These are phyloP conservation scores for Bombus confusus DNA, from an alignment of 1,140 invertebrate species.

Conservation along the genomic window DNA sequence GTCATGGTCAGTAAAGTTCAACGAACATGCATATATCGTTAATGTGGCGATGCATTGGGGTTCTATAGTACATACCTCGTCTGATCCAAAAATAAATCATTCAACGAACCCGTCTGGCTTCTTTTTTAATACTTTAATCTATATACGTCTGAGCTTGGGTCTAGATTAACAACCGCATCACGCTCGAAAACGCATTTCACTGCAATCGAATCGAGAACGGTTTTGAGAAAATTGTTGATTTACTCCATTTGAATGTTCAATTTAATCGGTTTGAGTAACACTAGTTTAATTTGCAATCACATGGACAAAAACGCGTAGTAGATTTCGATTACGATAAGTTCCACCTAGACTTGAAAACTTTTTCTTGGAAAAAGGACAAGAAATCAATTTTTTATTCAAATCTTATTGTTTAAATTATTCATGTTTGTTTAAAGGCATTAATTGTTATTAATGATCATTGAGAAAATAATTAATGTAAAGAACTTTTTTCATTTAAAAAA, in stretches of 20 bases:
- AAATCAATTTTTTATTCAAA: neutral
- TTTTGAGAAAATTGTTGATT: neutral
- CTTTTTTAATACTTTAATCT: conserved; percentile 1
- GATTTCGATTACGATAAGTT: neutral
- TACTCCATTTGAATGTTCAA: neutral
- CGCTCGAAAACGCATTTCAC: neutral
- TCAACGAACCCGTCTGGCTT: neutral
- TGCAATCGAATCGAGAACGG: neutral
- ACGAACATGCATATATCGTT: neutral
- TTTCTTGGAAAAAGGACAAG: no score
- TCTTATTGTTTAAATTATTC: no score
- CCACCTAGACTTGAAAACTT: neutral
- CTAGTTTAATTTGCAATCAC: neutral
- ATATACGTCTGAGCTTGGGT: neutral
- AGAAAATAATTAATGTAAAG: neutral
- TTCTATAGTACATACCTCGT: neutral
- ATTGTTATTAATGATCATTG: no score
- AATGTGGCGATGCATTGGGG: neutral
- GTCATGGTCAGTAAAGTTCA: neutral
- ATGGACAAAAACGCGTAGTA: neutral
- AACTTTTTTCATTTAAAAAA: neutral
- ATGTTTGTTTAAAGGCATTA: neutral
- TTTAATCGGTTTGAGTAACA: conserved; percentile 10
- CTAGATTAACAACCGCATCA: neutral
- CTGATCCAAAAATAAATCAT: conserved; percentile 19